A percentile compares a stretch with the other conserved stretches of the same genome.
Evolutionary conservation across 2,797 vertebrate species (phyloP).

Genomic region (Aratinga solstitialis): DNA sequence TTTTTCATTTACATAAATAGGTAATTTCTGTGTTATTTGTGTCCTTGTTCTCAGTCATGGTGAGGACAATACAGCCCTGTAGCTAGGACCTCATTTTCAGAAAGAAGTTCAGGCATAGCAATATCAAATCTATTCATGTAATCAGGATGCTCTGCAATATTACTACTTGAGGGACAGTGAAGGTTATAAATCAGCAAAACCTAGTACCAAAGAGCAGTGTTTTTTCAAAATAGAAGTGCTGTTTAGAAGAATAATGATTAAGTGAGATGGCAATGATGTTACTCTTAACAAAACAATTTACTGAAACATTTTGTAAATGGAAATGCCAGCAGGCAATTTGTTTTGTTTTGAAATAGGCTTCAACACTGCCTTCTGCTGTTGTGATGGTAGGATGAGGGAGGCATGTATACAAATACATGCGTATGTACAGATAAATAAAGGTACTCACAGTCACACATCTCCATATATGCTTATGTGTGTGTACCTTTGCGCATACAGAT

Average conservation of each 20-base stretch:
- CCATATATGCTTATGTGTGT: background rate
- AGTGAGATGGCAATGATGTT: slow-evolving; percentile 63
- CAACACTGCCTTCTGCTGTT: background rate
- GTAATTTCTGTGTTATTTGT: background rate
- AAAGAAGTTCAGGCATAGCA: background rate
- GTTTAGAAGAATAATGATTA: slow-evolving; percentile 60
- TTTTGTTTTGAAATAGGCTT: slow-evolving; percentile 59
- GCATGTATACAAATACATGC: background rate
- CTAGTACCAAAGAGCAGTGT: slow-evolving; percentile 21
- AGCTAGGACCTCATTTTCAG: slow-evolving; percentile 22
- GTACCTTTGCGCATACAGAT: background rate
- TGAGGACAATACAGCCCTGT: background rate
- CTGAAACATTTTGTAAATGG: slow-evolving; percentile 60
- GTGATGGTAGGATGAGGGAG: background rate
- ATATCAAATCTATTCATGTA: slow-evolving; percentile 1
- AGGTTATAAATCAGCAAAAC: slow-evolving; percentile 56
- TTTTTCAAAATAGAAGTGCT: slow-evolving; percentile 56
- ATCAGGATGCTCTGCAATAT: slow-evolving; percentile 18
- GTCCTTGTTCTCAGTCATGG: background rate
- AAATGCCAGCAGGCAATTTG: slow-evolving; percentile 62
- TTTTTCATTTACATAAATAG: background rate
- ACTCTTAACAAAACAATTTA: slow-evolving; percentile 69
- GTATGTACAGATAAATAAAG: background rate
- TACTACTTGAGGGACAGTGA: background rate
- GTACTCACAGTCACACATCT: background rate